Evolutionary conservation across 2,797 vertebrate species (phyloP).

Genomic region (Poecile montanus): DNA sequence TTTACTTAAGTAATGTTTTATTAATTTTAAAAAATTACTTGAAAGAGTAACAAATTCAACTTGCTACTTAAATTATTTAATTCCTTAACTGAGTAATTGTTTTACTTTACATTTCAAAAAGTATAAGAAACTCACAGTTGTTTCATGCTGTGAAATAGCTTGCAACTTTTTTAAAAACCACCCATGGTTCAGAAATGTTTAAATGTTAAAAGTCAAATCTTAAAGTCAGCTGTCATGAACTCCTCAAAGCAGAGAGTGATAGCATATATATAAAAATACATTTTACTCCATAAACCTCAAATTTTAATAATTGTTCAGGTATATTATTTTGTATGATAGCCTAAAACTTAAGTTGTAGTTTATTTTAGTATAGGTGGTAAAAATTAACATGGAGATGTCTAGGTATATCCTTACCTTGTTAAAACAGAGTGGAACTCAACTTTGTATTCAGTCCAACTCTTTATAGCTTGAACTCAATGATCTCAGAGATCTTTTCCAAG

Average conservation of each 20-base stretch:
- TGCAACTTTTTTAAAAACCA: background rate
- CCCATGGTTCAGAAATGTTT: background rate
- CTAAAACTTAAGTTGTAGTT: background rate
- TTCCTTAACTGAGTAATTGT: slow-evolving; percentile 45
- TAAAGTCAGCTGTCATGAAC: background rate
- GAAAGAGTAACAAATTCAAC: slow-evolving; percentile 56
- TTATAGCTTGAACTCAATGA: background rate
- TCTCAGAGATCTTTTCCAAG: background rate
- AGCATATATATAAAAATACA: background rate
- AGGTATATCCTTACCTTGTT: background rate
- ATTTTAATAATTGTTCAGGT: background rate
- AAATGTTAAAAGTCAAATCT: background rate
- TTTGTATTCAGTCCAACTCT: background rate
- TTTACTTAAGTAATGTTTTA: slow-evolving; percentile 65
- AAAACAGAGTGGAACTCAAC: background rate
- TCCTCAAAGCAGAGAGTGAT: background rate
- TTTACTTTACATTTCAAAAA: slow-evolving; percentile 40
- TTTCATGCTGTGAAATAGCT: background rate
- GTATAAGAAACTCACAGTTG: background rate
- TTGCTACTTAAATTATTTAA: slow-evolving; percentile 57
- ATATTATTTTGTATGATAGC: background rate
- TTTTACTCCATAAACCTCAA: background rate
- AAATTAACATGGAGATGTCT: background rate
- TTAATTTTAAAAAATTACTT: slow-evolving; percentile 59
- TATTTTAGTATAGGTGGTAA: background rate